These are phyloP conservation scores for Atopsyche davidsoni DNA, from an alignment of 1,140 invertebrate species.

Conservation along the genomic window DNA sequence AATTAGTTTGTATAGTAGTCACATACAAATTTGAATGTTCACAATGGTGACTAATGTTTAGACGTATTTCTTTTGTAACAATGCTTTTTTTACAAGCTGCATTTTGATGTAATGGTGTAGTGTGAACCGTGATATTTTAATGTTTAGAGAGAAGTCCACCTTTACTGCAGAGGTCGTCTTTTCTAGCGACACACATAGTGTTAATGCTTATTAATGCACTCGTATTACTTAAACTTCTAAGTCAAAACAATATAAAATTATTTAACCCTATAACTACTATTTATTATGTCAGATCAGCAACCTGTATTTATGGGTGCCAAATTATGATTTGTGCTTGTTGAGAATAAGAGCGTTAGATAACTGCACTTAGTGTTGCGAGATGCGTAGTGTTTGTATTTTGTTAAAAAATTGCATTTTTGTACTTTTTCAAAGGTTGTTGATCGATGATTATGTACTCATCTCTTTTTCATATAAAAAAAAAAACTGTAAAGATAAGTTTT, in stretches of 20 bases:
- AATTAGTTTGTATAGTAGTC: neutral
- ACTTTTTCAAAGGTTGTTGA: too few relatives aligned
- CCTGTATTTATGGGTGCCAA: too few relatives aligned
- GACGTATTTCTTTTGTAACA: neutral
- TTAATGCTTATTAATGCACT: constrained; percentile 2
- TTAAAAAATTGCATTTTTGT: too few relatives aligned
- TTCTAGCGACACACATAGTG: neutral
- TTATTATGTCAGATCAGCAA: too few relatives aligned
- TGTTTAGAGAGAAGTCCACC: neutral
- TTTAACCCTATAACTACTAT: too few relatives aligned
- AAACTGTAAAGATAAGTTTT: too few relatives aligned
- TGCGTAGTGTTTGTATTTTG: too few relatives aligned
- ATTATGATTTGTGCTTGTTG: too few relatives aligned
- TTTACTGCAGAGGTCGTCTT: neutral
- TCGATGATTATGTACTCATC: too few relatives aligned
- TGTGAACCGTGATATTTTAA: constrained; percentile 3
- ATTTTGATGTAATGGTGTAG: neutral
- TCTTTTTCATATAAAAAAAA: too few relatives aligned
- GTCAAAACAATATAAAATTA: constrained; percentile 1
- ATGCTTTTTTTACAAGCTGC: neutral
- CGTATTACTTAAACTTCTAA: neutral
- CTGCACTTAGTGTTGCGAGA: too few relatives aligned
- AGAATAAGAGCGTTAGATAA: too few relatives aligned
- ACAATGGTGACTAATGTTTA: neutral
- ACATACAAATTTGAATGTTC: neutral